Evolutionary conservation across 2,797 vertebrate genomes (phyloP), one percentile per base, ranked within the genome.

Genomic region (Rhinatrema bivittatum): DNA sequence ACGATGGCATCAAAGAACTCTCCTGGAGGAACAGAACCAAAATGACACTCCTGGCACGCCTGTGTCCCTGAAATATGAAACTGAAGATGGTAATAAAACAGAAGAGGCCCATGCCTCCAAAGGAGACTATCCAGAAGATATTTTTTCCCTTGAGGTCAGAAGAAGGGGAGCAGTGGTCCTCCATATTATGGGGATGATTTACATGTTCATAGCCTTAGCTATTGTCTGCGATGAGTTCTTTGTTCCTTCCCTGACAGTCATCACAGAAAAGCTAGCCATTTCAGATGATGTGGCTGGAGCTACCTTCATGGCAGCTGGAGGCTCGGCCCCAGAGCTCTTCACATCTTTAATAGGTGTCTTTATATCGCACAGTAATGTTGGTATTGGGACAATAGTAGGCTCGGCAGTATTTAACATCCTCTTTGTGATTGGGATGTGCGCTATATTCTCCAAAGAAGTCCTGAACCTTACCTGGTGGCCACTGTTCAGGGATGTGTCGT

Each of bases 161-260:
- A 87, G 90, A 38, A 77, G 65, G 38, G 96, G 96, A 11, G 94
- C 94, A 5, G 91, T 97, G 32, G 49, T 84, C 38, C 87, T 99
- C 37, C 93, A 99, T 49, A 82, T 98, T 70, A 80, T 91, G 17
- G 95, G 96, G 53, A 99, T 99, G 96, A 84, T 99, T 66, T 99
- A 99, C 70, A 99, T 99, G 95, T 99, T 99, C 80, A 91, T 99
- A 35, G 92, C 94, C 51, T 86, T 99, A 75, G 96, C 95, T 60
- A 93, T 99, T 25, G 94, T 99, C 51, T 99, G 95, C 1, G 96
- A 99, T 36, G 96, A 99, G 61, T 98, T 98, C 79, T 99, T 99
- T 31, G 96, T 99, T 56, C 96, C 95, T 5, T 95, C 96, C 2
- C 74, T 99, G 60, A 97, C 94, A 1, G 93, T 98, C 68, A 98